Percentiles rank a stretch among this genome's conserved stretches.
phyloP scores from a whole-genome alignment of 2,888 invertebrate genomes.

The Ethmia dodecea region DNA sequence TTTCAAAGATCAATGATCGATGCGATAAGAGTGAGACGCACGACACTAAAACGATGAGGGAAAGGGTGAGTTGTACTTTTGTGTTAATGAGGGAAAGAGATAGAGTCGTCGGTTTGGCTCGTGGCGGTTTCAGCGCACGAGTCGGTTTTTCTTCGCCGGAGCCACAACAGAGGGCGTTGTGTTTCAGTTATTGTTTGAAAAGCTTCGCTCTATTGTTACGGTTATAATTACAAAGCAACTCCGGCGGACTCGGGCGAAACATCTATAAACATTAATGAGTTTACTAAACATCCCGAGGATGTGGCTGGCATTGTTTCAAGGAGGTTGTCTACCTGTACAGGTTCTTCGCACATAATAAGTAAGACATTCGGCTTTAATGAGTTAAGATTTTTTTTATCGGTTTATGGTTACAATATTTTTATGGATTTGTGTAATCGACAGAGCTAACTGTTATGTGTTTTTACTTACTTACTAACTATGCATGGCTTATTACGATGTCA shows the following conservation, averaged over 20 bases:
- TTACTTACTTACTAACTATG: too few relatives aligned
- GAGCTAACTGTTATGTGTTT: too few relatives aligned
- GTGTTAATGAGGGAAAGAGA: slow-evolving; percentile 31
- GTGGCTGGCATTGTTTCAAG: slow-evolving; percentile 10
- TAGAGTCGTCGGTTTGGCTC: slow-evolving; percentile 48
- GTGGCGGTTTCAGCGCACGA: slow-evolving; percentile 55
- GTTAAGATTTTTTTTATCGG: too few relatives aligned
- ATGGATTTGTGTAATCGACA: too few relatives aligned
- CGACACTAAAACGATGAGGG: slow-evolving; percentile 38
- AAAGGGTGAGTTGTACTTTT: slow-evolving; percentile 31
- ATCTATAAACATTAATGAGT: slow-evolving; percentile 16
- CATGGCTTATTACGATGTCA: too few relatives aligned
- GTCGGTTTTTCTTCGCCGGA: slow-evolving; percentile 23
- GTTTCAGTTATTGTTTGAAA: slow-evolving; percentile 20
- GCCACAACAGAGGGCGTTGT: slow-evolving; percentile 53
- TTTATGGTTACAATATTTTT: too few relatives aligned
- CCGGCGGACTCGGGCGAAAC: slow-evolving; percentile 24
- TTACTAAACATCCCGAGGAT: slow-evolving; percentile 20
- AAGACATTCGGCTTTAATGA: too few relatives aligned
- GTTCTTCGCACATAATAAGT: too few relatives aligned
- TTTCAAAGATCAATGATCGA: slow-evolving; percentile 77
- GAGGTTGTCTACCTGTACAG: too few relatives aligned
- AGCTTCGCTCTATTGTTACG: slow-evolving; percentile 1
- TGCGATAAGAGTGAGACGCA: slow-evolving; percentile 64
- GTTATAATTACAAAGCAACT: slow-evolving; percentile 25